Conservation (phyloP, 2,797 vertebrate species). For the Liparis tanakae region DNA sequence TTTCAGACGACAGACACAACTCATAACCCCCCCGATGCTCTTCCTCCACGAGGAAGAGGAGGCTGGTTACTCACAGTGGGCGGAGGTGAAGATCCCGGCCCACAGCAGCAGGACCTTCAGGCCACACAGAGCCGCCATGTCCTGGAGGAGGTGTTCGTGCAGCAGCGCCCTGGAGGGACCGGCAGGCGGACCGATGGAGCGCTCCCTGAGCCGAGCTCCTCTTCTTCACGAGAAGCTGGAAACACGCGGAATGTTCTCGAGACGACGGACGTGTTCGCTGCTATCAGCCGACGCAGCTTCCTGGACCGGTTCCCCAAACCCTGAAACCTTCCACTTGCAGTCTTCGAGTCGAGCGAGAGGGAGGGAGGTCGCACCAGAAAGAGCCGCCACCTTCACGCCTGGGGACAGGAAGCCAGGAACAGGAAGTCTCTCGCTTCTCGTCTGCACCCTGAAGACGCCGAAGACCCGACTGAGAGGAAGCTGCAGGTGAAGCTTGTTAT, state of each 20-base stretch:
- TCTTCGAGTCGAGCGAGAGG: slow-evolving; percentile 61
- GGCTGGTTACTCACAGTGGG: slow-evolving; percentile 75
- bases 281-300: slow-evolving; percentile 86
- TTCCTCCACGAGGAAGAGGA: background rate
- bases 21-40: slow-evolving; percentile 10
- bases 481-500: background rate
- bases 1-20: slow-evolving; percentile 14
- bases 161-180: slow-evolving; percentile 75
- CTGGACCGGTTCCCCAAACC: slow-evolving; percentile 82
- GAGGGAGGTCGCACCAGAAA: slow-evolving; percentile 86
- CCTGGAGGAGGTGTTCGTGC: slow-evolving; percentile 82
- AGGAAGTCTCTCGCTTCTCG: slow-evolving; percentile 72
- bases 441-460: slow-evolving; percentile 36
- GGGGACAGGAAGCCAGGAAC: slow-evolving; percentile 83
- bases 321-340: slow-evolving; percentile 76
- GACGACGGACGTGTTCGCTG: slow-evolving; percentile 78
- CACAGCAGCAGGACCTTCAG: slow-evolving; percentile 83
- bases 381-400: slow-evolving; percentile 76
- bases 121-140: slow-evolving; percentile 87
- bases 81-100: slow-evolving; percentile 73
- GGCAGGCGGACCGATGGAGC: slow-evolving; percentile 65
- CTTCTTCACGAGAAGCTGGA: slow-evolving; percentile 21
- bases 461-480: background rate
- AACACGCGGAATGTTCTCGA: slow-evolving; percentile 33
- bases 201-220: slow-evolving; percentile 15